Percentiles rank a stretch among this genome's conserved stretches.
These are phyloP conservation scores for Julus scanicus DNA, from an alignment of 2,888 invertebrate genomes.

Conservation along the genomic window DNA sequence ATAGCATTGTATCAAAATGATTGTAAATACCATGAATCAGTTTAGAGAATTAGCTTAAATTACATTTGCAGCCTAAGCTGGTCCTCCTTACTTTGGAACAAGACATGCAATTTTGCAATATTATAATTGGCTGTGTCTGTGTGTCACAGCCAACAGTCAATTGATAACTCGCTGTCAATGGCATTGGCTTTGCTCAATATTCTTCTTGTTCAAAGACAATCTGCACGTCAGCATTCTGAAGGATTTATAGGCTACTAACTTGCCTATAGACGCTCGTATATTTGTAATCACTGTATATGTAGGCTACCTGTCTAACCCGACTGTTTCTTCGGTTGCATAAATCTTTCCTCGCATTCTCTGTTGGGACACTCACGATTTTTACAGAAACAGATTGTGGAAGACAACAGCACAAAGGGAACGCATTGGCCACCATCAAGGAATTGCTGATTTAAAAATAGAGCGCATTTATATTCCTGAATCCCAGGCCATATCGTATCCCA, in stretches of 20 bases:
- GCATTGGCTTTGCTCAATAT: not conserved
- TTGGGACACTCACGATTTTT: slow-evolving; percentile 38
- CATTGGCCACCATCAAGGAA: slow-evolving; percentile 39
- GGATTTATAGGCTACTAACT: slow-evolving; percentile 12
- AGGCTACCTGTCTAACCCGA: slow-evolving; percentile 8
- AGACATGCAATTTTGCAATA: too few species aligned
- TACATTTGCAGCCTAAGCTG: too few species aligned
- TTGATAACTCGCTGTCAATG: not conserved
- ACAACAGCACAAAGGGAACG: slow-evolving; percentile 30
- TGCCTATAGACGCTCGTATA: not conserved
- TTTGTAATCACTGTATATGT: slow-evolving; percentile 21
- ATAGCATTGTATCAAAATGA: too few species aligned
- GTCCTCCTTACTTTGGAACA: too few species aligned
- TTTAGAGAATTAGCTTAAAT: too few species aligned
- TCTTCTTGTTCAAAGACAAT: not conserved
- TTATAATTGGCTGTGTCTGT: not conserved
- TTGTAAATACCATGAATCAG: too few species aligned
- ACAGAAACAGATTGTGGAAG: slow-evolving; percentile 32
- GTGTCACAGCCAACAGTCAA: not conserved
- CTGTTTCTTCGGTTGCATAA: slow-evolving; percentile 25
- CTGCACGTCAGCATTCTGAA: not conserved
- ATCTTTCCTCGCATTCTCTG: slow-evolving; percentile 20
- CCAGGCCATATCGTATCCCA: not conserved
- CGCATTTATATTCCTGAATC: slow-evolving; percentile 19
- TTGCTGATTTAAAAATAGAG: slow-evolving; percentile 34